Percentiles rank a stretch among this genome's conserved stretches.
phyloP scores from a whole-genome alignment of 2,888 invertebrate species.

The Hypomecis atomaria region DNA sequence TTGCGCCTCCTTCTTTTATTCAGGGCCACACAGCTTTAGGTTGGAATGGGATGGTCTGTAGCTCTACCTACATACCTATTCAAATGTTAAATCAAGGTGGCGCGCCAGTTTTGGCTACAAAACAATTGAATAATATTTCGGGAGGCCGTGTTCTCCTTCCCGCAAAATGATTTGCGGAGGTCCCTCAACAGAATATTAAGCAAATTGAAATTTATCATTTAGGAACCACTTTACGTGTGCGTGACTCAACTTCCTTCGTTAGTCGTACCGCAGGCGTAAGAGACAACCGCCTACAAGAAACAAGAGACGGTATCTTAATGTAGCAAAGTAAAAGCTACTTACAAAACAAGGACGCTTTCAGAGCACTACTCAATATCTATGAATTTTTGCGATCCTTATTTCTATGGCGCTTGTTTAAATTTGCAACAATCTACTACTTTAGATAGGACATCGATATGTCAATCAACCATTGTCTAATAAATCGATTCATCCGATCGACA shows the following conservation, averaged over 20 bases:
- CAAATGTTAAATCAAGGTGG: not conserved
- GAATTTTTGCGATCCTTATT: not conserved
- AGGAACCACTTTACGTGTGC: conserved; percentile 49
- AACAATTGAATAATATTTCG: conserved; percentile 13
- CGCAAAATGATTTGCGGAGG: conserved; percentile 53
- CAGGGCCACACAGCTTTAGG: no score
- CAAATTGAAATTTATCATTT: conserved; percentile 60
- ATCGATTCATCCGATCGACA: conserved; percentile 64
- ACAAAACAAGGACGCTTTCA: conserved; percentile 14
- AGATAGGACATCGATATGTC: conserved; percentile 66
- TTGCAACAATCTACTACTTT: conserved; percentile 40
- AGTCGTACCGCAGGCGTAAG: conserved; percentile 13
- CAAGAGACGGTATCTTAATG: conserved; percentile 4
- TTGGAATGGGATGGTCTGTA: no score
- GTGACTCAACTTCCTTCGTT: conserved; percentile 68
- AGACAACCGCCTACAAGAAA: conserved; percentile 28
- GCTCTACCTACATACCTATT: not conserved
- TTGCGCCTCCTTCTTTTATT: no score
- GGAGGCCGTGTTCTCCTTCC: conserved; percentile 36
- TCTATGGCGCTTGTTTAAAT: conserved; percentile 16
- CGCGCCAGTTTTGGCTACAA: not conserved
- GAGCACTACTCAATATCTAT: conserved; percentile 6
- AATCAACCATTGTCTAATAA: conserved; percentile 68
- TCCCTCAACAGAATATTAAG: conserved; percentile 65
- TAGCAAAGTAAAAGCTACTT: conserved; percentile 28